Evolutionary conservation across 2,888 invertebrate genomes (phyloP).

Genomic region (Smittia aterrima): DNA sequence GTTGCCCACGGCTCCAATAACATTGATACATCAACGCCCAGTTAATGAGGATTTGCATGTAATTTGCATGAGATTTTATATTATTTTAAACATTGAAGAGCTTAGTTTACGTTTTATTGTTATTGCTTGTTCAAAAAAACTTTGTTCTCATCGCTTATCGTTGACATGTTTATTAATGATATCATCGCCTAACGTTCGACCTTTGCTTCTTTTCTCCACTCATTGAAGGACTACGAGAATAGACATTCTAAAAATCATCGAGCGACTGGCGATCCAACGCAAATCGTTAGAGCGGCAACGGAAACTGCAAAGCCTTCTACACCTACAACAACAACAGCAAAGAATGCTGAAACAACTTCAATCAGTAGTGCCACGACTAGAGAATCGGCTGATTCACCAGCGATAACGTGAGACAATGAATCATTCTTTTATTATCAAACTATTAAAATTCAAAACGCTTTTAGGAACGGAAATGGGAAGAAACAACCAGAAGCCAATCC

Average conservation of each 20-base stretch:
- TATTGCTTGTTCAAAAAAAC: conserved; percentile 45
- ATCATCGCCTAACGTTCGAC: background rate
- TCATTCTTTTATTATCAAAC: background rate
- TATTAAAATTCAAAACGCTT: background rate
- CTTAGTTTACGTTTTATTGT: conserved; percentile 7
- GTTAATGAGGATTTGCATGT: conserved; percentile 91
- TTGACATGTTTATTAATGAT: conserved; percentile 43
- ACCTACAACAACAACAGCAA: conserved; percentile 48
- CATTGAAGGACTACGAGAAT: conserved; percentile 56
- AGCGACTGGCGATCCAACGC: conserved; percentile 51
- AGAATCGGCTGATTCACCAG: conserved; percentile 35
- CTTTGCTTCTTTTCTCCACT: conserved; percentile 13
- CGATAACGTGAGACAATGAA: conserved; percentile 33
- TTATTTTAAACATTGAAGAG: conserved; percentile 7
- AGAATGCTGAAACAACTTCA: conserved; percentile 41
- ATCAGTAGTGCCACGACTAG: conserved; percentile 35
- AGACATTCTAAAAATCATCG: conserved; percentile 54
- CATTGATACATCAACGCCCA: conserved; percentile 91
- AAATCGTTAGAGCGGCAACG: conserved; percentile 44
- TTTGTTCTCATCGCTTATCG: conserved; percentile 45
- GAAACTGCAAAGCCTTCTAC: conserved; percentile 39
- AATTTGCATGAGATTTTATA: conserved; percentile 41
- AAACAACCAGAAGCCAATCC: conserved; percentile 62
- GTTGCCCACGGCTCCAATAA: conserved; percentile 87
- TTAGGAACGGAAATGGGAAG: conserved; percentile 58